Conservation (phyloP, 2,797 vertebrate genomes). For the Stomatorhinus walkeri region DNA sequence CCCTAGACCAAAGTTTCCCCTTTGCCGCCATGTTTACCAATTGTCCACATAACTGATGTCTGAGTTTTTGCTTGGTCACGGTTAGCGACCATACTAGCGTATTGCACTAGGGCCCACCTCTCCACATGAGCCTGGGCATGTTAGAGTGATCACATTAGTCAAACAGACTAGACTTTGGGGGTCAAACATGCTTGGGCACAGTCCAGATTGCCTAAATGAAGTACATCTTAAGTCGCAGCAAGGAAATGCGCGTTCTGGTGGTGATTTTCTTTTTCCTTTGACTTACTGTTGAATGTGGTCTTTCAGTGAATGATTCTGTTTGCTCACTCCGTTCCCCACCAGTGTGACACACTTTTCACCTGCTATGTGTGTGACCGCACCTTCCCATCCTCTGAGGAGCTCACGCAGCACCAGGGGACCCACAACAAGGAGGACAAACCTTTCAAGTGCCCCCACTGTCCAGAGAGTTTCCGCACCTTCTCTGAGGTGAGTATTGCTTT, state of each 20-base stretch:
- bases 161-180: not conserved
- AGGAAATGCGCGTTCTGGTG: not conserved
- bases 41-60: not conserved
- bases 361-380: conserved; percentile 73
- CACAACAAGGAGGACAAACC: conserved; percentile 74
- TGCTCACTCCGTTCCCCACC: not conserved
- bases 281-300: not conserved
- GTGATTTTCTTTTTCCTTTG: not conserved
- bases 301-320: not conserved
- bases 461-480: conserved; percentile 69
- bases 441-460: conserved; percentile 69
- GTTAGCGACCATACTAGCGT: not conserved
- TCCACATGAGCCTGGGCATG: not conserved
- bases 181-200: not conserved
- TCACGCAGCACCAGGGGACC: conserved; percentile 70
- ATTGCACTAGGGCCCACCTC: not conserved
- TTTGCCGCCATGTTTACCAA: not conserved
- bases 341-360: conserved; percentile 72
- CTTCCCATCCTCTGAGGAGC: conserved; percentile 69
- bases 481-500: conserved; percentile 56
- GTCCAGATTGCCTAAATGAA: not conserved
- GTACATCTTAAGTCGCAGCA: not conserved
- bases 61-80: not conserved
- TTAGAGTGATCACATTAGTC: not conserved
- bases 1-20: not conserved